Evolutionary conservation across 2,888 invertebrate genomes (phyloP).

Genomic region (Tineola bisselliella): DNA sequence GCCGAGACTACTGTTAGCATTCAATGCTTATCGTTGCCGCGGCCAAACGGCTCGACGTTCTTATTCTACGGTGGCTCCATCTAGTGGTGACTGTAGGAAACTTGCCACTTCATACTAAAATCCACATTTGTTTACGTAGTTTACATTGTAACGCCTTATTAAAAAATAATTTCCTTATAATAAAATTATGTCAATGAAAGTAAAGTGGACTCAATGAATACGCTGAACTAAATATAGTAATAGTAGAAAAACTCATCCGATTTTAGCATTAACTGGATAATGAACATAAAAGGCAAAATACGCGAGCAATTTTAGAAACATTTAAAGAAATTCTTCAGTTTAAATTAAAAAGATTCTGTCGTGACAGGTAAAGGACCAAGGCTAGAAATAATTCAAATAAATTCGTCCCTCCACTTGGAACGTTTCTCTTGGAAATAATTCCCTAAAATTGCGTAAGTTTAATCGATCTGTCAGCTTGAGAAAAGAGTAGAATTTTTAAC

Average conservation of each 20-base stretch:
- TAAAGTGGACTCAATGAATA: too few species aligned
- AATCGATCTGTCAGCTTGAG: slow-evolving; percentile 35
- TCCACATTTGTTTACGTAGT: not conserved
- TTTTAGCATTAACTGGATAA: not conserved
- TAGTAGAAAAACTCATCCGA: too few species aligned
- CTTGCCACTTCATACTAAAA: slow-evolving; percentile 14
- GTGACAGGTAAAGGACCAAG: slow-evolving; percentile 20
- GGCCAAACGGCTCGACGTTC: slow-evolving; percentile 32
- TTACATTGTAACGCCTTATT: not conserved
- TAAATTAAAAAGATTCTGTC: slow-evolving; percentile 25
- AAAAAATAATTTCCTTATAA: too few species aligned
- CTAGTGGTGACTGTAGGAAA: slow-evolving; percentile 20
- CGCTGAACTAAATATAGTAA: too few species aligned
- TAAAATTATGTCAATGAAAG: too few species aligned
- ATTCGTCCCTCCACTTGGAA: not conserved
- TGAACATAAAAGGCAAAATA: not conserved
- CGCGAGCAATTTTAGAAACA: not conserved
- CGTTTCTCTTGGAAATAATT: not conserved
- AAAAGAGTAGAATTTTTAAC: not conserved
- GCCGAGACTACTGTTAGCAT: not conserved
- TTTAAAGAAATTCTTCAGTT: slow-evolving; percentile 15
- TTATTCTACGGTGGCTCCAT: slow-evolving; percentile 27
- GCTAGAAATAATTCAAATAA: slow-evolving; percentile 8
- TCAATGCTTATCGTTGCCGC: not conserved
- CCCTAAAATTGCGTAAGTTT: slow-evolving; percentile 22